Percentiles rank a stretch among this genome's conserved stretches.
Conservation (phyloP, 2,888 invertebrate genomes). For the Euproctis similis region DNA sequence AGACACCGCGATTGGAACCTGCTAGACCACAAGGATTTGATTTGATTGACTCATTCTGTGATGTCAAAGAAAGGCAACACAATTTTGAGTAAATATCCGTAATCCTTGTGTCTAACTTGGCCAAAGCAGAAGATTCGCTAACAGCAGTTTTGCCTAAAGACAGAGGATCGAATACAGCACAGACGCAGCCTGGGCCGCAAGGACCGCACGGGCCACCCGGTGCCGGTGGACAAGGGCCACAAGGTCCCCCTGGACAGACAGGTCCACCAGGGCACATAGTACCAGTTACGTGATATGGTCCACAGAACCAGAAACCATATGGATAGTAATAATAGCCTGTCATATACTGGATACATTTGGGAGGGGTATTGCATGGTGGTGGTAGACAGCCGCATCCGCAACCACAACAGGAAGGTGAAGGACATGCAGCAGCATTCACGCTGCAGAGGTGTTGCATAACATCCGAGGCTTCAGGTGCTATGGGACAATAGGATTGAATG, state of each 20-base stretch:
- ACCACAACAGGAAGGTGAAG: conserved; percentile 31
- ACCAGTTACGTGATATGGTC: conserved; percentile 52
- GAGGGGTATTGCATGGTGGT: conserved; percentile 47
- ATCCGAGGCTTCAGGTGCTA: background rate
- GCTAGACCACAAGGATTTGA: conserved; percentile 7
- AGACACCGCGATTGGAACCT: conserved; percentile 15
- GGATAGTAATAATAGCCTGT: conserved; percentile 62
- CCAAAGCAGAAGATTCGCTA: background rate
- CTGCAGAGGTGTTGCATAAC: conserved; percentile 2
- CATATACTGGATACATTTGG: conserved; percentile 54
- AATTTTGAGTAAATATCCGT: conserved; percentile 3
- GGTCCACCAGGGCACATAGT: conserved; percentile 10
- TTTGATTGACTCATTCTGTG: no score
- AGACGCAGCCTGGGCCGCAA: conserved; percentile 17
- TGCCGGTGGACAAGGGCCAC: conserved; percentile 1
- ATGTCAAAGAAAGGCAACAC: background rate
- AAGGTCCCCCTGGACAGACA: conserved; percentile 2
- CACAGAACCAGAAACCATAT: conserved; percentile 59
- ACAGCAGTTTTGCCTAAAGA: background rate
- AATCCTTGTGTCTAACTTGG: conserved; percentile 3
- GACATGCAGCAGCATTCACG: conserved; percentile 2
- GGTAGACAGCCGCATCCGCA: conserved; percentile 41
- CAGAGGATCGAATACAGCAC: conserved; percentile 4
- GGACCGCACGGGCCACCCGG: conserved; percentile 8
- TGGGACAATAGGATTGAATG: conserved; percentile 8